Percentiles rank a stretch among this genome's conserved stretches.
These are phyloP conservation scores for Drosophila hydei DNA, from an alignment of 1,140 invertebrate species.

Conservation along the genomic window DNA sequence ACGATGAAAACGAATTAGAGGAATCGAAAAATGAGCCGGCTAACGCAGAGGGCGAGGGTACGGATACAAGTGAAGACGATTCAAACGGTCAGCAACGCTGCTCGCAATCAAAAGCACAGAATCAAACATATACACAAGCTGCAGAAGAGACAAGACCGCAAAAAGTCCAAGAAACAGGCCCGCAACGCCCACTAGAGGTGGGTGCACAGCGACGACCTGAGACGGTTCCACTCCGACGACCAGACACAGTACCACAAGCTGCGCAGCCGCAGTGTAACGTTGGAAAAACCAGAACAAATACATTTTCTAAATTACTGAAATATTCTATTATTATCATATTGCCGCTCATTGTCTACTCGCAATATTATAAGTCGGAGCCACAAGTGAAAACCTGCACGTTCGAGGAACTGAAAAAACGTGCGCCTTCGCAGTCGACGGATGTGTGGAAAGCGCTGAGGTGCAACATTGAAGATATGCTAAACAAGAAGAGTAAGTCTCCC, in stretches of 20 bases:
- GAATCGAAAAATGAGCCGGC: constrained; percentile 5
- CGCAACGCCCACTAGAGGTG: not conserved
- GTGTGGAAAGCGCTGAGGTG: constrained; percentile 57
- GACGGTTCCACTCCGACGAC: not conserved
- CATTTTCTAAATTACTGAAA: not conserved
- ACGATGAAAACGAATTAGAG: constrained; percentile 6
- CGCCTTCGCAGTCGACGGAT: constrained; percentile 34
- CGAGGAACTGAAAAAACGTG: not conserved
- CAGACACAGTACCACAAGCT: not conserved
- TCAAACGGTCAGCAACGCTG: not conserved
- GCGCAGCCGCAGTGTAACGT: not conserved
- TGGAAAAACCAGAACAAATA: not conserved
- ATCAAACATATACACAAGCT: no score
- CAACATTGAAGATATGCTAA: constrained; percentile 64
- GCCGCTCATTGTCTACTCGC: not conserved
- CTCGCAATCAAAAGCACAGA: not conserved
- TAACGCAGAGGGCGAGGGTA: not conserved
- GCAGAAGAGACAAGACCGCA: no score
- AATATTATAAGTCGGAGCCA: not conserved
- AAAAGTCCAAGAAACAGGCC: no score
- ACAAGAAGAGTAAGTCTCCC: constrained; percentile 45
- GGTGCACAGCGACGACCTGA: not conserved
- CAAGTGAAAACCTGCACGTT: constrained; percentile 45
- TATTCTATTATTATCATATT: constrained; percentile 9
- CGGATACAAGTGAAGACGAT: not conserved